Percentiles rank a stretch among this genome's conserved stretches.
phyloP scores from a whole-genome alignment of 2,113 vertebrate species.

The Clarias batrachus region DNA sequence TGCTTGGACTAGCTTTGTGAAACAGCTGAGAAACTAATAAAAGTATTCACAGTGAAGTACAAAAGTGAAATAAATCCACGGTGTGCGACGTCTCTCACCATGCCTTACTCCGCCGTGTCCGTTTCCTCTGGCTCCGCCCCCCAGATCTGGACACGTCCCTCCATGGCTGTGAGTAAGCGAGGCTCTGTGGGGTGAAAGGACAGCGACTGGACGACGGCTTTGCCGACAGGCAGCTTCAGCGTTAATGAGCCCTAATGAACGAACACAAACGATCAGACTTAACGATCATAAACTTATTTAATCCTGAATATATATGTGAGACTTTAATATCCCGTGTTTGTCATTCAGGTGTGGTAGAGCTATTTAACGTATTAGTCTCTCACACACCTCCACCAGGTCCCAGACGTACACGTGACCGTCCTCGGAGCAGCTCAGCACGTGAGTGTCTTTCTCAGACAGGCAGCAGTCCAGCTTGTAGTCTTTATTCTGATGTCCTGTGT shows the following conservation, averaged over 20 bases:
- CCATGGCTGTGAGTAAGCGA: conserved; percentile 79
- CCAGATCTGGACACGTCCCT: conserved; percentile 84
- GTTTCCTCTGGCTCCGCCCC: conserved; percentile 71
- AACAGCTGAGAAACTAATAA: background rate
- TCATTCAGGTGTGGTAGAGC: background rate
- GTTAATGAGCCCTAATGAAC: conserved; percentile 76
- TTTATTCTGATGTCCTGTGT: conserved; percentile 84
- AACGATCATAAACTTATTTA: no score
- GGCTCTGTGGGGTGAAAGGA: conserved; percentile 84
- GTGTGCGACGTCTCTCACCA: background rate
- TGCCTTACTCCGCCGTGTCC: conserved; percentile 29
- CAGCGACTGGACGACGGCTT: conserved; percentile 82
- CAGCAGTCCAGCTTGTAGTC: conserved; percentile 91
- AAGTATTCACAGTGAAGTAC: background rate
- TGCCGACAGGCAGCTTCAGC: conserved; percentile 77
- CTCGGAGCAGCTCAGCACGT: conserved; percentile 89
- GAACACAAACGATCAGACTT: background rate
- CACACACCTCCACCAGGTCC: conserved; percentile 88
- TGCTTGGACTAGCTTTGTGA: background rate
- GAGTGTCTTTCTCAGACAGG: conserved; percentile 83
- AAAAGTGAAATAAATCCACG: conserved; percentile 15
- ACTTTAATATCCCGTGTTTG: background rate
- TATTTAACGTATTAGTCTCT: background rate
- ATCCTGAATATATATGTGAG: no score
- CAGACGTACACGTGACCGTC: conserved; percentile 90